A percentile compares a stretch with the other conserved stretches of the same genome.
phyloP scores from a whole-genome alignment of 2,888 invertebrate species.

The Agonum fuliginosum region DNA sequence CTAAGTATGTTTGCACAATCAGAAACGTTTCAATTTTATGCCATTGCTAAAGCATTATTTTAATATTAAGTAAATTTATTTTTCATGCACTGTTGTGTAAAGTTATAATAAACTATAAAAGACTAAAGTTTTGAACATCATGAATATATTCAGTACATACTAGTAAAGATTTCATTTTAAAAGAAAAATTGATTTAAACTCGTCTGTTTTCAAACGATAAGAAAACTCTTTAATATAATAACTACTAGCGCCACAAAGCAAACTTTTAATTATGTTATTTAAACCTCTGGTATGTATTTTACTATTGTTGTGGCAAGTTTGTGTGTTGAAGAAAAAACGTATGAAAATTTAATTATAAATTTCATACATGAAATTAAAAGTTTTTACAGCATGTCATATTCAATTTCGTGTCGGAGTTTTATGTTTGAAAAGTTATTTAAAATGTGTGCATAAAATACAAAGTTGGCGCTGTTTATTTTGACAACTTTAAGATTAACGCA shows the following conservation, averaged over 20 bases:
- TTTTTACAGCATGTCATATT: conserved; percentile 6
- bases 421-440: not conserved
- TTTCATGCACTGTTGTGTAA: too few relatives aligned
- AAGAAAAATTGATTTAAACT: conserved; percentile 35
- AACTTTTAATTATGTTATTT: conserved; percentile 32
- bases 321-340: not conserved
- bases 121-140: conserved; percentile 25
- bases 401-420: not conserved
- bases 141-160: too few relatives aligned
- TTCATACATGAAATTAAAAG: not conserved
- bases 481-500: too few relatives aligned
- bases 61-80: too few relatives aligned
- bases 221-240: conserved; percentile 16
- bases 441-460: not conserved
- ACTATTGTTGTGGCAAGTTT: too few relatives aligned
- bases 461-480: too few relatives aligned
- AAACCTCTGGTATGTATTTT: too few relatives aligned
- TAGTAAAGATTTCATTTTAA: not conserved
- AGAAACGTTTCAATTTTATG: too few relatives aligned
- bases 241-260: not conserved
- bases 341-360: conserved; percentile 12
- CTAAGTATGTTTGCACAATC: too few relatives aligned
- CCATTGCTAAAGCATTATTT: too few relatives aligned
- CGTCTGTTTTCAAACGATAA: conserved; percentile 1
- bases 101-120: too few relatives aligned